These are phyloP conservation scores for Busseola fusca DNA, from an alignment of 2,888 invertebrate species.

Conservation along the genomic window DNA sequence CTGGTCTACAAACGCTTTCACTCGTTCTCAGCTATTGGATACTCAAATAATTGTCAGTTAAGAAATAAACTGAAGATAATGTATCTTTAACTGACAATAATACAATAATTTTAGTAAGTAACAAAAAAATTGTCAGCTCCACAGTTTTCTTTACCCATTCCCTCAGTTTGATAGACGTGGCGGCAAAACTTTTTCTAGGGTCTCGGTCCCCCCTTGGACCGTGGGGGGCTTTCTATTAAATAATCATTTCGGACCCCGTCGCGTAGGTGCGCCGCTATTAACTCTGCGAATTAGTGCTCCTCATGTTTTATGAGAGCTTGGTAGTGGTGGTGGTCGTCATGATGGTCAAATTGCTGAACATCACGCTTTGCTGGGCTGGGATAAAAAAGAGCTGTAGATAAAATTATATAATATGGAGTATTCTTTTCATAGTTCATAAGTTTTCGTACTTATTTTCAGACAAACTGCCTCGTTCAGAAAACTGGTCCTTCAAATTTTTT, in stretches of 20 bases:
- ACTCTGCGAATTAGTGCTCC: slow-evolving; percentile 75
- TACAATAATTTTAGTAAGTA: neutral
- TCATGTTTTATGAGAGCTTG: slow-evolving; percentile 63
- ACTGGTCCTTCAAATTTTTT: neutral
- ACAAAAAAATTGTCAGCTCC: slow-evolving; percentile 55
- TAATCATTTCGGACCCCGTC: slow-evolving; percentile 82
- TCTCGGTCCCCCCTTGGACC: slow-evolving; percentile 76
- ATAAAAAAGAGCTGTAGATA: neutral
- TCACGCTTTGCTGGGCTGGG: slow-evolving; percentile 32
- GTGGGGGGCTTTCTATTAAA: slow-evolving; percentile 81
- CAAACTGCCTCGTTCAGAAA: neutral
- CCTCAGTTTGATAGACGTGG: slow-evolving; percentile 82
- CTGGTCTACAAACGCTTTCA: neutral
- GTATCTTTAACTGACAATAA: neutral
- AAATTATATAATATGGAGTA: neutral
- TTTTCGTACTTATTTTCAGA: neutral
- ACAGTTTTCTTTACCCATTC: slow-evolving; percentile 69
- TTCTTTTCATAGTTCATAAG: neutral
- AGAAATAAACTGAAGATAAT: neutral
- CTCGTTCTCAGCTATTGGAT: neutral
- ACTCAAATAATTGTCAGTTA: neutral
- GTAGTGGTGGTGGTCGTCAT: slow-evolving; percentile 51
- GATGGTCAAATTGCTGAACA: slow-evolving; percentile 37
- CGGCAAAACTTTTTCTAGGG: slow-evolving; percentile 84
- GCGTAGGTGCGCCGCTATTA: slow-evolving; percentile 79